Evolutionary conservation across 1,140 invertebrate species (phyloP).

Genomic region (Bradynema listronoti): DNA sequence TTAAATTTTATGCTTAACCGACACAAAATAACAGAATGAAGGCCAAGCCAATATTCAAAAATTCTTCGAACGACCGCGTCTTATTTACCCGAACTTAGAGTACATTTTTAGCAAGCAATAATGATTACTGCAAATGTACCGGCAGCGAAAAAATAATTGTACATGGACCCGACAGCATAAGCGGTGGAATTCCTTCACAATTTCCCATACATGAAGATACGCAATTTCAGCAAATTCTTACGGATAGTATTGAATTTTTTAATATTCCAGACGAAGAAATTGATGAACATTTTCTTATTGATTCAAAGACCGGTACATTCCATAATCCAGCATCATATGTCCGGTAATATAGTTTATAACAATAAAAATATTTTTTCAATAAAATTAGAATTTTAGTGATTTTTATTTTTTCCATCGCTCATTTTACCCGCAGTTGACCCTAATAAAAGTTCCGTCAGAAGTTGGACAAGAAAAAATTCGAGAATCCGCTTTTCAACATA

Average conservation of each 20-base stretch:
- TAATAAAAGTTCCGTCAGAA: slow-evolving; percentile 86
- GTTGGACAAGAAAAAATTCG: slow-evolving; percentile 77
- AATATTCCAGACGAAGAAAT: slow-evolving; percentile 83
- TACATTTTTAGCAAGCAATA: slow-evolving; percentile 74
- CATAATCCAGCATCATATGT: slow-evolving; percentile 43
- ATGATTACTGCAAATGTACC: slow-evolving; percentile 95
- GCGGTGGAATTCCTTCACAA: slow-evolving; percentile 76
- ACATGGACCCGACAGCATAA: slow-evolving; percentile 81
- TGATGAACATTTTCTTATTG: slow-evolving; percentile 84
- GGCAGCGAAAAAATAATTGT: slow-evolving; percentile 98
- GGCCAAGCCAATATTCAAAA: no score
- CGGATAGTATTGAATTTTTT: slow-evolving; percentile 94
- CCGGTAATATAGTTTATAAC: slow-evolving; percentile 9
- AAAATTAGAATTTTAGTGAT: slow-evolving; percentile 64
- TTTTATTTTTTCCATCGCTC: slow-evolving; percentile 98
- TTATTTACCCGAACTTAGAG: no score
- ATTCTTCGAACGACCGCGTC: no score
- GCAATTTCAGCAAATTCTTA: slow-evolving; percentile 86
- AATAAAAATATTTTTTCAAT: not conserved
- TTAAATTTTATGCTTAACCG: no score
- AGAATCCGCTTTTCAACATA: slow-evolving; percentile 81
- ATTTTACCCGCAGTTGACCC: slow-evolving; percentile 87
- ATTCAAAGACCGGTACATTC: slow-evolving; percentile 89
- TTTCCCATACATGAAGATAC: slow-evolving; percentile 98
- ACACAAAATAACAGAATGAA: no score